Evolutionary conservation across 2,113 vertebrate genomes (phyloP).

Genomic region (Heloderma charlesbogerti): DNA sequence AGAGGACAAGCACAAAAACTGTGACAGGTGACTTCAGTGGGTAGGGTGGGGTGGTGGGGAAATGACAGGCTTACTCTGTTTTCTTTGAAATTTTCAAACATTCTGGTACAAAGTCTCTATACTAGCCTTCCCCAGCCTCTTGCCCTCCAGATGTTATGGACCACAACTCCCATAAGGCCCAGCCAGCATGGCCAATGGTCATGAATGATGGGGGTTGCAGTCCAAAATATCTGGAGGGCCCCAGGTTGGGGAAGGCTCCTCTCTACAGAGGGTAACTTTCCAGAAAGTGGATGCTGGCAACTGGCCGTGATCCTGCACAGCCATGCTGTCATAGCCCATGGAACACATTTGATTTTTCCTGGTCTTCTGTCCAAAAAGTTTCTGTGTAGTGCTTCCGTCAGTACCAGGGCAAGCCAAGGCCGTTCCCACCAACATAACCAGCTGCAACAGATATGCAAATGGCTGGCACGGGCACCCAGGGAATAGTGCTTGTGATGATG

Average conservation of each 20-base stretch:
- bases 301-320: no score
- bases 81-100: not conserved
- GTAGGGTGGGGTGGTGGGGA: not conserved
- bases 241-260: no score
- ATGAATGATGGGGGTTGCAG: no score
- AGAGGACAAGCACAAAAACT: conserved; percentile 73
- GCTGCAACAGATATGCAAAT: not conserved
- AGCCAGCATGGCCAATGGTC: no score
- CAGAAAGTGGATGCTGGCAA: not conserved
- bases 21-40: conserved; percentile 74
- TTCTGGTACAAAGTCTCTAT: not conserved
- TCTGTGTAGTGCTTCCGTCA: not conserved
- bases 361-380: not conserved
- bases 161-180: no score
- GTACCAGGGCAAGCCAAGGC: not conserved
- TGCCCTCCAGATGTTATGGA: no score
- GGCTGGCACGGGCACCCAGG: not conserved
- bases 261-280: not conserved
- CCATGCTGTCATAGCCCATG: not conserved
- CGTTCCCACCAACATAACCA: no score
- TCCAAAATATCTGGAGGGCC: no score
- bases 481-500: not conserved
- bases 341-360: not conserved
- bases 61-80: not conserved
- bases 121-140: no score